Conservation (phyloP, 1,140 invertebrate species). For the Ladona fulva region DNA sequence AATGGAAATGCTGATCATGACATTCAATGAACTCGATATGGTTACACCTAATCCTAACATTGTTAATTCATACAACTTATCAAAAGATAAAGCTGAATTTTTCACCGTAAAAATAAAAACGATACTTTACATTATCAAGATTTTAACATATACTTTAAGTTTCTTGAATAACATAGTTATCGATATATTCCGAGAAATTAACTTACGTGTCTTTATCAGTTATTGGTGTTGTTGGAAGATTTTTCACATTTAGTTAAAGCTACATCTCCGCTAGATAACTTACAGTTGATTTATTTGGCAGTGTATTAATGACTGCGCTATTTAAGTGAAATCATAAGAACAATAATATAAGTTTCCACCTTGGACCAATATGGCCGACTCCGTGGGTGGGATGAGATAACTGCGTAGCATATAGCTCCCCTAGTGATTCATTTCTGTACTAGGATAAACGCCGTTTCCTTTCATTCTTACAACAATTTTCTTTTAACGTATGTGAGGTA, state of each 20-base stretch:
- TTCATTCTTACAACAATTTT: background rate
- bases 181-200: background rate
- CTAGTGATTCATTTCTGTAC: background rate
- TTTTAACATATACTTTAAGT: background rate
- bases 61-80: too few species aligned
- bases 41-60: too few species aligned
- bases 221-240: background rate
- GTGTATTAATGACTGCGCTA: background rate
- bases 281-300: background rate
- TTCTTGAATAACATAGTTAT: background rate
- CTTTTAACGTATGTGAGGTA: background rate
- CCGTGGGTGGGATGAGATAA: constrained; percentile 6
- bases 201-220: background rate
- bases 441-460: background rate
- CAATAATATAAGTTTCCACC: background rate
- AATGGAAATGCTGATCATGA: background rate
- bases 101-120: too few species aligned
- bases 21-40: background rate
- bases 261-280: background rate
- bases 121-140: background rate
- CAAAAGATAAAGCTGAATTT: too few species aligned
- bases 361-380: background rate
- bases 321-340: background rate
- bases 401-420: background rate
- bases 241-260: background rate